phyloP scores from a whole-genome alignment of 1,140 invertebrate genomes.

The Drosophila orosa region DNA sequence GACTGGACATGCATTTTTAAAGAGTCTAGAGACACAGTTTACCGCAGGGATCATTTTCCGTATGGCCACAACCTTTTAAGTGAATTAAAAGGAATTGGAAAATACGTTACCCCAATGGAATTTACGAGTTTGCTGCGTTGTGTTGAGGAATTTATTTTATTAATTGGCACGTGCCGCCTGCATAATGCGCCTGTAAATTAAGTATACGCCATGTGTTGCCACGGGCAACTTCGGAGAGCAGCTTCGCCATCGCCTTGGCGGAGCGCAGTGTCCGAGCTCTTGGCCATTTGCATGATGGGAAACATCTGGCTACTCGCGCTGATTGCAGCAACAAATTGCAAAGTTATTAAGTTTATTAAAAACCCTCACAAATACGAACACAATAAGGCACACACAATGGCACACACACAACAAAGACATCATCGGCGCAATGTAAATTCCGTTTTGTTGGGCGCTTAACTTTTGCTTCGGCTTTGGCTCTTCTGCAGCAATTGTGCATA shows the following conservation, averaged over 20 bases:
- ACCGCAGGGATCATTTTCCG: constrained; percentile 5
- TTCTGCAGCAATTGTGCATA: constrained; percentile 68
- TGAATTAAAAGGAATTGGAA: constrained; percentile 22
- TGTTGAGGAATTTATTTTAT: constrained; percentile 15
- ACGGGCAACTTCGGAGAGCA: constrained; percentile 25
- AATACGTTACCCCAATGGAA: not conserved
- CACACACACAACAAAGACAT: constrained; percentile 60
- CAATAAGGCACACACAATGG: constrained; percentile 25
- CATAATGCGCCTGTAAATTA: constrained; percentile 57
- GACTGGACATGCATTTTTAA: constrained; percentile 33
- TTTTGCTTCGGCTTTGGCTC: constrained; percentile 47
- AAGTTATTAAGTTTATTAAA: constrained; percentile 82
- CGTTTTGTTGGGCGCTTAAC: constrained; percentile 75
- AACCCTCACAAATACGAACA: constrained; percentile 38
- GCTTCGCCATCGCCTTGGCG: constrained; percentile 10
- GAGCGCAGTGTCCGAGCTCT: constrained; percentile 26
- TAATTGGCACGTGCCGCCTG: constrained; percentile 45
- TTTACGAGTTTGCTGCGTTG: constrained; percentile 24
- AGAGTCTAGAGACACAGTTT: not conserved
- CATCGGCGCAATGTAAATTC: constrained; percentile 55
- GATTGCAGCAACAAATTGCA: constrained; percentile 79
- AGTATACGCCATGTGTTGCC: constrained; percentile 71
- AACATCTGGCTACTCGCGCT: constrained; percentile 45
- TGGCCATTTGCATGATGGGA: constrained; percentile 47
- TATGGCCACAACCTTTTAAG: constrained; percentile 10